A percentile compares a stretch with the other conserved stretches of the same genome.
phyloP scores from a whole-genome alignment of 1,140 invertebrate genomes.

The Pseudachorutes palmiensis region DNA sequence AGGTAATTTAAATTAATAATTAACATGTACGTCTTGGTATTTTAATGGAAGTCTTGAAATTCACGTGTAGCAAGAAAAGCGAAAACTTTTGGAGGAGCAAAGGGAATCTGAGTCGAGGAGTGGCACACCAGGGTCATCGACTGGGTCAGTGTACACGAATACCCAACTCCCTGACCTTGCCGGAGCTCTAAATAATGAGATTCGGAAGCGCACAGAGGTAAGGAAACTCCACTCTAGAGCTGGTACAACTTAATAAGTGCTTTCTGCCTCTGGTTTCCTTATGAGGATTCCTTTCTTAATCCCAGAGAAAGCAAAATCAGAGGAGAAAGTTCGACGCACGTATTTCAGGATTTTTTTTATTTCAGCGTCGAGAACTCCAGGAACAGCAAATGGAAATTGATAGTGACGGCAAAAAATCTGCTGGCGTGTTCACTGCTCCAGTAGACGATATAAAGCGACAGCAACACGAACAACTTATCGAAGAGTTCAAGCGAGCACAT shows the following conservation, averaged over 20 bases:
- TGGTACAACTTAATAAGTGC: neutral
- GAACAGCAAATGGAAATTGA: neutral
- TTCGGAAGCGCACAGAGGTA: constrained; percentile 57
- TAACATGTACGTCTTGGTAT: no score
- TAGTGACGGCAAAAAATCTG: constrained; percentile 3
- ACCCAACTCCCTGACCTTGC: constrained; percentile 40
- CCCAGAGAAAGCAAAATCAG: no score
- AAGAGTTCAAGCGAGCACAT: constrained; percentile 77
- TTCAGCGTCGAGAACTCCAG: constrained; percentile 16
- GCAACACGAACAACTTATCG: constrained; percentile 54
- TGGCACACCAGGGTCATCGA: no score
- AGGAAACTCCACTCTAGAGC: neutral
- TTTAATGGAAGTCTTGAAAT: no score
- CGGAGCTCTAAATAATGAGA: constrained; percentile 55
- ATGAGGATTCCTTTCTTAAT: no score
- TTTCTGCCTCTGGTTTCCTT: no score
- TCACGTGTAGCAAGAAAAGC: no score
- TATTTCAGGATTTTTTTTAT: neutral
- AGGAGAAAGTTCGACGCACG: no score
- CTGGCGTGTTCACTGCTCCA: constrained; percentile 8
- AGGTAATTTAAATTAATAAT: constrained; percentile 28
- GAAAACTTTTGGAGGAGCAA: neutral
- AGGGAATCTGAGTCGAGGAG: no score
- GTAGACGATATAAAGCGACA: constrained; percentile 34
- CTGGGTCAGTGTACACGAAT: no score